These are phyloP conservation scores for Brachyhypopomus occidentalis DNA, from an alignment of 2,113 vertebrate species.

Conservation along the genomic window DNA sequence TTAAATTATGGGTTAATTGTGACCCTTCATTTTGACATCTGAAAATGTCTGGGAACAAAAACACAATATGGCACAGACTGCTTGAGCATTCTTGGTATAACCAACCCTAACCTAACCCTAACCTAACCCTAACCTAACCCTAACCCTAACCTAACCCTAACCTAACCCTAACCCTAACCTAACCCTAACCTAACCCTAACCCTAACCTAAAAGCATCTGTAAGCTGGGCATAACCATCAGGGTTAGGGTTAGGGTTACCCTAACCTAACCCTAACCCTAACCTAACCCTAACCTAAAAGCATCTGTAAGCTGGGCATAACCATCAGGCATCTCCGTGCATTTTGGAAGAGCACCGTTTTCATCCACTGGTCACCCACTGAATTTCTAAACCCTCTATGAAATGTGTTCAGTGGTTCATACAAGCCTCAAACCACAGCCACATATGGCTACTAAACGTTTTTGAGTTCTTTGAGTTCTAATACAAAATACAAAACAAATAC, in stretches of 20 bases:
- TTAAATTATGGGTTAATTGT: not conserved
- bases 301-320: not conserved
- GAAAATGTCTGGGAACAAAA: conserved; percentile 20
- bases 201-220: no score
- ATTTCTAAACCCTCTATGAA: conserved; percentile 33
- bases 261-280: no score
- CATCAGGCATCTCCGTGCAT: conserved; percentile 8
- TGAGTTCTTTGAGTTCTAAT: not conserved
- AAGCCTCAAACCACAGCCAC: conserved; percentile 19
- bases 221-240: no score
- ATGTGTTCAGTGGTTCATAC: conserved; percentile 1
- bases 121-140: no score
- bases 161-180: no score
- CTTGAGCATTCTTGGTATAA: conserved; percentile 32
- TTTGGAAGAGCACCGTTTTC: conserved; percentile 9
- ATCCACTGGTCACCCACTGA: conserved; percentile 17
- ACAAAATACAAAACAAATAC: conserved; percentile 42
- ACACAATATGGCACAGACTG: not conserved
- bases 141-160: no score
- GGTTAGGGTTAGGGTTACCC: no score
- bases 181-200: no score
- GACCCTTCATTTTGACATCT: not conserved
- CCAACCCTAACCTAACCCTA: no score
- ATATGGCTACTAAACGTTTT: conserved; percentile 54
- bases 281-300: no score